Base-by-base conservation (phyloP, 2,113 vertebrate genomes). In the Coregonus clupeaformis region DNA sequence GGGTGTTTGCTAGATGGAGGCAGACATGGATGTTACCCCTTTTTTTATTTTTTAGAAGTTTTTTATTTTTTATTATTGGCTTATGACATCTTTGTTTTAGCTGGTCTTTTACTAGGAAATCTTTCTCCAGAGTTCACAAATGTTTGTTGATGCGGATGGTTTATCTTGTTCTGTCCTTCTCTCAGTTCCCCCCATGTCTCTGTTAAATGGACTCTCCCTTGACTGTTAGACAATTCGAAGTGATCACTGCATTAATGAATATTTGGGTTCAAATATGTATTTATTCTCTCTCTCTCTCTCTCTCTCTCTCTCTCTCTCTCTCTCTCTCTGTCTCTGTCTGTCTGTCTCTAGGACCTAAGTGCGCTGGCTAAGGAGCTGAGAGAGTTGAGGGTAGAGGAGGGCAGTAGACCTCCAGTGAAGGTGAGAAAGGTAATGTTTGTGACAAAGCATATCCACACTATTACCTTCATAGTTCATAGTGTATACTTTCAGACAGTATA, bases 301-400 rank as follows among this genome's bases (percentile, higher is more conserved):
- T 64, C 69, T 77, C 20, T 69, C 4, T 20, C 49, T 78, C 27
- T 63, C 36, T 68, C 3, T 69, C 27, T 75, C 52, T 70, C 22
- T 69, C 29, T 64, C 42, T 65, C 24, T 18, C 11, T 62, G 57
- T 13, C 30, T 22, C 24, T 69, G 55, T 30, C 68, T 29, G 12
- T 68, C 25, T 76, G 49, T 69, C 72, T 69, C 1, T 78, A 99
- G 97, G 97, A 99, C 79, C 93, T 98, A 87, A 98, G 96, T 74
- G 97, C 97, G 2, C 89, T 99, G 88, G 97, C 97, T 49, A 99
- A 98, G 91, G 97, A 99, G 86, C 84, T 98, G 77, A 88, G 97
- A 84, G 97, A 99, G 86, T 87, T 99, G 78, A 94, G 97, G 71
- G 96, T 96, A 0, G 97, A 99, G 73, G 97, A 99, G 79, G 94